These are phyloP conservation scores for Spheniscus mendiculus DNA, from an alignment of 2,113 vertebrate species.

Conservation along the genomic window DNA sequence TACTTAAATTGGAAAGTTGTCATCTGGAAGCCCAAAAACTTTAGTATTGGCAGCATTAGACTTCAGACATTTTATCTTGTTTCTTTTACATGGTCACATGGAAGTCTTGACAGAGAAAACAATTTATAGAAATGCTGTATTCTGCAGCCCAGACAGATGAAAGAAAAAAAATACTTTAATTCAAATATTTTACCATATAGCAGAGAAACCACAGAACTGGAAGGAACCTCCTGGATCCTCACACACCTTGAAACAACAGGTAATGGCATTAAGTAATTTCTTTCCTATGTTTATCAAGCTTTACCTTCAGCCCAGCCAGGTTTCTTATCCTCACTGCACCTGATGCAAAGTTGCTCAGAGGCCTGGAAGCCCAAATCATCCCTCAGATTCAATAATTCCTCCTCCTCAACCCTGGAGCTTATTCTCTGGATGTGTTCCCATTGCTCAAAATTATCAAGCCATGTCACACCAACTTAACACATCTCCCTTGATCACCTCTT, in stretches of 20 bases:
- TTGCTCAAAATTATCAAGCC: neutral
- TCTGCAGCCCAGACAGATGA: neutral
- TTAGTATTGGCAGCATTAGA: neutral
- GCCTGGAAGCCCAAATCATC: neutral
- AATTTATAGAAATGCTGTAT: neutral
- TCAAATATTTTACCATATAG: neutral
- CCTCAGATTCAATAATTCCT: neutral
- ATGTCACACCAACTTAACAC: neutral
- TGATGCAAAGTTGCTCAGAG: neutral
- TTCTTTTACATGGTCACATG: neutral
- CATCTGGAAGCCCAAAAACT: neutral
- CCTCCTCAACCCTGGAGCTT: neutral
- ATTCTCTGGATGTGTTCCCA: neutral
- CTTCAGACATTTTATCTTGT: neutral
- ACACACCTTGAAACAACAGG: neutral
- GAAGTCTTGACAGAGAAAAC: neutral
- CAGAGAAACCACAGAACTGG: neutral
- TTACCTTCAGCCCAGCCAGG: neutral
- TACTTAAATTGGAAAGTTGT: neutral
- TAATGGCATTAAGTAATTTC: neutral
- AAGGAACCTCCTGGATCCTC: neutral
- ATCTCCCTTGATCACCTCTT: neutral
- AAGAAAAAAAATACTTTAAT: neutral
- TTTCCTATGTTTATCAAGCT: neutral
- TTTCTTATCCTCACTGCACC: neutral